Conservation (phyloP, 2,888 invertebrate genomes). For the Acholoe squamosa region DNA sequence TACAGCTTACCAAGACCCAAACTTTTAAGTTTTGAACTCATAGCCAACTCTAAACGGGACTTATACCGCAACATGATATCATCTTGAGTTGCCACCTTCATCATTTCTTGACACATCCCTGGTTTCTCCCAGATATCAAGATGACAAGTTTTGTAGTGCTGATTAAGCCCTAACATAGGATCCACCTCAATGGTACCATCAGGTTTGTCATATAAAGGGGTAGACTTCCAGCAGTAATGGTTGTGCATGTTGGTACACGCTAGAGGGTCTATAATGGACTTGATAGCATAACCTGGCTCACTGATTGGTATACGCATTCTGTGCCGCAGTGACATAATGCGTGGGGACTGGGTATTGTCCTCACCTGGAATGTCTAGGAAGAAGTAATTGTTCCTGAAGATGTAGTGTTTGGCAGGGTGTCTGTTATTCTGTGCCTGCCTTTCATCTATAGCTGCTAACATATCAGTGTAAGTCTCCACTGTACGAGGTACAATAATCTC, state of each 20-base stretch:
- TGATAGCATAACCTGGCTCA: constrained; percentile 56
- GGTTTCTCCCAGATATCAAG: constrained; percentile 52
- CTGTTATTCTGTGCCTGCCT: background rate
- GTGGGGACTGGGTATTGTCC: constrained; percentile 11
- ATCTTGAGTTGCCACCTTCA: constrained; percentile 2
- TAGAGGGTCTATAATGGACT: constrained; percentile 66
- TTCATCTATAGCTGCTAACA: constrained; percentile 34
- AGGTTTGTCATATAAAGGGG: constrained; percentile 29
- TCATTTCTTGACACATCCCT: constrained; percentile 26
- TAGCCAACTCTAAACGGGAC: background rate
- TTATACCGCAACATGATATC: constrained; percentile 58
- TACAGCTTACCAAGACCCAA: background rate
- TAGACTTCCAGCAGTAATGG: constrained; percentile 67
- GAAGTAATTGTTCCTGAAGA: constrained; percentile 61
- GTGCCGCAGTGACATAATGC: constrained; percentile 28
- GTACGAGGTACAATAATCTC: constrained; percentile 60
- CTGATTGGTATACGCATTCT: constrained; percentile 51
- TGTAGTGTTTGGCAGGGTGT: constrained; percentile 58
- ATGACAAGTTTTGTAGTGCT: constrained; percentile 67
- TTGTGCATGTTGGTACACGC: constrained; percentile 68
- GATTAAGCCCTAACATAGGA: constrained; percentile 42
- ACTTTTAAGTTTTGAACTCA: background rate
- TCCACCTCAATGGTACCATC: constrained; percentile 42
- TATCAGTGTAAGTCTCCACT: constrained; percentile 41
- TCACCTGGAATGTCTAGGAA: constrained; percentile 56